Conservation (phyloP, 2,797 vertebrate species). For the Balearica regulorum region DNA sequence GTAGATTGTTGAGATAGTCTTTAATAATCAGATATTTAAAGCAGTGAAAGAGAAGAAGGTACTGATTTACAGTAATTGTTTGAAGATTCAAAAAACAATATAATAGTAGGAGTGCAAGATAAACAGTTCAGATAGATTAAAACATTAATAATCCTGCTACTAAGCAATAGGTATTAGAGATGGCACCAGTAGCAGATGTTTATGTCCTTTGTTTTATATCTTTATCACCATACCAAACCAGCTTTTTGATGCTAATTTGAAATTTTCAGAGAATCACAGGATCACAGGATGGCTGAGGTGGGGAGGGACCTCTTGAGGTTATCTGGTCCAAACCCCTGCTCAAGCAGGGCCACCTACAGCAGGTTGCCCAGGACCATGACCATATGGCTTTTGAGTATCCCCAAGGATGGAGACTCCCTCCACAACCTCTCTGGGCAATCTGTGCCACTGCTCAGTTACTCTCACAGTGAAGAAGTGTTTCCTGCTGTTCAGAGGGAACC, state of each 20-base stretch:
- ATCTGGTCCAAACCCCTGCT: background rate
- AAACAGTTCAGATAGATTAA: background rate
- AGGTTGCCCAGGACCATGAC: background rate
- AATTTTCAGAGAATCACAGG: background rate
- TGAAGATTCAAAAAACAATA: background rate
- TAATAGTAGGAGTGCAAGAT: background rate
- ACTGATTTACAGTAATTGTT: background rate
- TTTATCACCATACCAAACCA: background rate
- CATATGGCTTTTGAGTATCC: background rate
- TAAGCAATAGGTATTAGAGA: background rate
- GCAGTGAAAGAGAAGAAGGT: background rate
- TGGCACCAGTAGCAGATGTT: background rate
- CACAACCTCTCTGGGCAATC: background rate
- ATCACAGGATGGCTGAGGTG: background rate
- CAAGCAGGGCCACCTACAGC: background rate
- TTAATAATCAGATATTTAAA: background rate
- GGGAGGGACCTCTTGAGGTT: background rate
- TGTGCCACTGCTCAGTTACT: rapidly evolving
- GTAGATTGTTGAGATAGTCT: background rate
- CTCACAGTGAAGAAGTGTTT: background rate
- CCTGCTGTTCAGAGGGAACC: background rate
- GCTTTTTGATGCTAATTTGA: background rate
- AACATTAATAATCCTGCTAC: background rate
- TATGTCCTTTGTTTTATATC: background rate
- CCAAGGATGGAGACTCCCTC: background rate